phyloP scores from a whole-genome alignment of 2,797 vertebrate species.

The Mus spretus region DNA sequence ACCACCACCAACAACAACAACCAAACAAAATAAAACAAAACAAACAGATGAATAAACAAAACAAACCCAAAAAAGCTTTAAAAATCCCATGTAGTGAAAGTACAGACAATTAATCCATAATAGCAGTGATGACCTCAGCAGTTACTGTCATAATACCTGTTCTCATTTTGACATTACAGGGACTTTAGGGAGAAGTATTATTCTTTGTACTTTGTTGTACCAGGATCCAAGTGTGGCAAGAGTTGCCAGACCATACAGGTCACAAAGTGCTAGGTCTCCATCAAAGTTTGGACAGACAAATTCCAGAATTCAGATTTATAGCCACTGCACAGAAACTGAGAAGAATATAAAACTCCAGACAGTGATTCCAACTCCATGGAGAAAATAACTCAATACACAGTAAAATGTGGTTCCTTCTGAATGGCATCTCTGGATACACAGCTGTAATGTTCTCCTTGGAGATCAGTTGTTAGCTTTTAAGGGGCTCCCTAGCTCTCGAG shows the following conservation, averaged over 20 bases:
- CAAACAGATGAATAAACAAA: background rate
- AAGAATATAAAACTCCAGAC: background rate
- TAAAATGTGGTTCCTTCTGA: background rate
- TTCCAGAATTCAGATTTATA: background rate
- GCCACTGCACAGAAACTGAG: background rate
- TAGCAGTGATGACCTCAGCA: background rate
- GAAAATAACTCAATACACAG: slow-evolving; percentile 21
- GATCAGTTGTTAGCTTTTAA: background rate
- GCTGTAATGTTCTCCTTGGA: background rate
- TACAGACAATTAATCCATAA: background rate
- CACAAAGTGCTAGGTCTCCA: background rate
- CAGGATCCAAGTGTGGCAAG: background rate
- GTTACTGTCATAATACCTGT: background rate
- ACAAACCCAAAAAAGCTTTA: background rate
- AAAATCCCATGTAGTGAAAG: background rate
- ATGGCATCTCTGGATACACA: background rate
- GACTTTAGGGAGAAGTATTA: background rate
- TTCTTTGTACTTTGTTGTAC: background rate
- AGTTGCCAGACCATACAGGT: background rate
- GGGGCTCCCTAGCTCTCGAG: background rate
- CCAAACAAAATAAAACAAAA: background rate
- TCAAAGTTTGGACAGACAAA: background rate
- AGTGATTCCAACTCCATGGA: background rate
- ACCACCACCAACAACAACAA: no score
- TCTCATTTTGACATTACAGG: slow-evolving; percentile 12